Percentiles rank a stretch among this genome's conserved stretches.
phyloP scores from a whole-genome alignment of 1,140 invertebrate species.

The Calycopis cecrops region DNA sequence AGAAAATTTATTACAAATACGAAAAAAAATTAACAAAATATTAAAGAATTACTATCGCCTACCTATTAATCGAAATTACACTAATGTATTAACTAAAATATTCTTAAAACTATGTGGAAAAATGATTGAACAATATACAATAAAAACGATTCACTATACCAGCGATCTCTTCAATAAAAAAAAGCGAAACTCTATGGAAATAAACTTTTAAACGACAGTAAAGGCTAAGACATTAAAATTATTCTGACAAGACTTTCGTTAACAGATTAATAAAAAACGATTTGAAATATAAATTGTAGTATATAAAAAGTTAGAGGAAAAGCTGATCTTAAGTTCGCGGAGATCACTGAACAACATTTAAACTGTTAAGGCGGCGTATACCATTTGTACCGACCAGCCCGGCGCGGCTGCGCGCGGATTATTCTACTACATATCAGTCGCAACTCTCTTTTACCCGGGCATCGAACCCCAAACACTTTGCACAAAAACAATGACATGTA shows the following conservation, averaged over 20 bases:
- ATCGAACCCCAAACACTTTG: conserved; percentile 60
- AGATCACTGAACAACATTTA: conserved; percentile 64
- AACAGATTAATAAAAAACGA: conserved; percentile 10
- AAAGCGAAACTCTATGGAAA: conserved; percentile 21
- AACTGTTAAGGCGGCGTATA: conserved; percentile 67
- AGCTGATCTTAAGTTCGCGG: conserved; percentile 24
- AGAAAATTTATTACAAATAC: conserved; percentile 65
- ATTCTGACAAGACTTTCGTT: conserved; percentile 7
- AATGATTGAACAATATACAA: conserved; percentile 73
- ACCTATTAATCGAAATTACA: conserved; percentile 70
- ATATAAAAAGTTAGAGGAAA: conserved; percentile 20
- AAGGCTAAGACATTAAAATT: background rate
- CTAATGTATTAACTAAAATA: conserved; percentile 68
- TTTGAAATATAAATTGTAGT: conserved; percentile 18
- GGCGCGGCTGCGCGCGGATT: conserved; percentile 42
- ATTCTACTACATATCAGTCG: conserved; percentile 70
- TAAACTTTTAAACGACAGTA: conserved; percentile 11
- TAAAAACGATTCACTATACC: conserved; percentile 71
- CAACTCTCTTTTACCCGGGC: conserved; percentile 62
- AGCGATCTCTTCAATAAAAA: conserved; percentile 42
- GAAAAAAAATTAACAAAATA: conserved; percentile 72
- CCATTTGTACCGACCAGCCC: conserved; percentile 64
- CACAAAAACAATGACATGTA: conserved; percentile 71
- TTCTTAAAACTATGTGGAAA: conserved; percentile 70
- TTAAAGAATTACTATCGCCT: conserved; percentile 69